A percentile compares a stretch with the other conserved stretches of the same genome.
phyloP scores from a whole-genome alignment of 2,888 invertebrate species.

The Abrostola tripartita region DNA sequence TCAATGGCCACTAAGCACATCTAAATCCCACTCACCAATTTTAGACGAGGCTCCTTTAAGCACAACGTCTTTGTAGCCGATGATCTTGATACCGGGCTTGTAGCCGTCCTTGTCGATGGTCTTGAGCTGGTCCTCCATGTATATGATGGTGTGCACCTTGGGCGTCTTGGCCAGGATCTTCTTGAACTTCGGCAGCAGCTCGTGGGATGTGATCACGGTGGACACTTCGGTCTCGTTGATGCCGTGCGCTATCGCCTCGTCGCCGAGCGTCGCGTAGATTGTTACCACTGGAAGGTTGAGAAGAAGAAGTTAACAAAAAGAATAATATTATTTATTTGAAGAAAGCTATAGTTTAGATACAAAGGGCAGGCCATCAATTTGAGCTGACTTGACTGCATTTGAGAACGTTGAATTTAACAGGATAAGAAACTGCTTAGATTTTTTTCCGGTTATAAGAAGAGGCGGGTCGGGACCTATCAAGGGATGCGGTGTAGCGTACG shows the following conservation, averaged over 20 bases:
- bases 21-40: slow-evolving; percentile 69
- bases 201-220: slow-evolving; percentile 97
- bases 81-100: slow-evolving; percentile 91
- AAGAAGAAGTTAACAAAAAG: too few relatives aligned
- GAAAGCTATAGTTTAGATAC: too few relatives aligned
- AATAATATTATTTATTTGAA: too few relatives aligned
- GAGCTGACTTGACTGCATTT: too few relatives aligned
- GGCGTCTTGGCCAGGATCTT: slow-evolving; percentile 92
- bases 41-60: slow-evolving; percentile 73
- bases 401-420: too few relatives aligned
- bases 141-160: slow-evolving; percentile 93
- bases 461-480: too few relatives aligned
- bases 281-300: slow-evolving; percentile 92
- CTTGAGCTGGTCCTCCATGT: slow-evolving; percentile 96
- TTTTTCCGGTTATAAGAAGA: too few relatives aligned
- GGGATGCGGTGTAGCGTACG: too few relatives aligned
- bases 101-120: slow-evolving; percentile 91
- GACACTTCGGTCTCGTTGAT: slow-evolving; percentile 98
- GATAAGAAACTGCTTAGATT: too few relatives aligned
- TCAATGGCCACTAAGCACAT: neutral
- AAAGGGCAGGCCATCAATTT: too few relatives aligned
- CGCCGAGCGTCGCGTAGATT: slow-evolving; percentile 98
- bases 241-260: slow-evolving; percentile 98
- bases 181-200: slow-evolving; percentile 96
- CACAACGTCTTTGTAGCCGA: slow-evolving; percentile 91